phyloP scores from a whole-genome alignment of 92 coral and sea anemone species.

The Metridium senile region DNA sequence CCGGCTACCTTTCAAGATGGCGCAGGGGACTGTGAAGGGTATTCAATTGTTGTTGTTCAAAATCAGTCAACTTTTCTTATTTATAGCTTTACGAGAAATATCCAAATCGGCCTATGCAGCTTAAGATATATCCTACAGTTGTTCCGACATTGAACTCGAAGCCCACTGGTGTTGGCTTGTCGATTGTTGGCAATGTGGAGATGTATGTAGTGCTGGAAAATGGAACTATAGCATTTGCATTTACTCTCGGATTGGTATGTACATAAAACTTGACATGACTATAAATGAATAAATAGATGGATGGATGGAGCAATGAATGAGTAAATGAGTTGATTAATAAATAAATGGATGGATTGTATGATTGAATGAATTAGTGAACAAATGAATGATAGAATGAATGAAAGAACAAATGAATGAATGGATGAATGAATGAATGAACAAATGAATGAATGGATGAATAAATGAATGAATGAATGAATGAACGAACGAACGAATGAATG shows the following conservation, averaged over 20 bases:
- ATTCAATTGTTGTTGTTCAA: neutral
- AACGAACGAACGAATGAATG: neutral
- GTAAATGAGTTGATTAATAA: neutral
- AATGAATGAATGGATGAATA: neutral
- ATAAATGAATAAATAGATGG: neutral
- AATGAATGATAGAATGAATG: neutral
- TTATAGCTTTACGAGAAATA: constrained; percentile 72
- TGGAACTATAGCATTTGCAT: constrained; percentile 62
- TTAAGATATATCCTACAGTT: constrained; percentile 66
- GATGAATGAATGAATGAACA: neutral
- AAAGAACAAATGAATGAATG: neutral
- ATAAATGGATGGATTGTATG: neutral
- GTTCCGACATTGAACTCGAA: constrained; percentile 67
- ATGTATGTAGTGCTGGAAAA: constrained; percentile 66
- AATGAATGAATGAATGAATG: neutral
- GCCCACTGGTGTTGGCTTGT: constrained; percentile 58
- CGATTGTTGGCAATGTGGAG: constrained; percentile 70
- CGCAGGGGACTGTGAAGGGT: neutral
- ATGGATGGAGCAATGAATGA: neutral
- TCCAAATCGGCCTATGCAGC: constrained; percentile 81
- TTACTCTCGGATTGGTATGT: constrained; percentile 86
- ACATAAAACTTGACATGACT: no score
- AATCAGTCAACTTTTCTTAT: neutral
- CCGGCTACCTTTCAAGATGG: no score
- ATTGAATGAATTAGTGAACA: neutral